A percentile compares a stretch with the other conserved stretches of the same genome.
Conservation (phyloP, 2,888 invertebrate genomes). For the Chloroclystis v-ata region DNA sequence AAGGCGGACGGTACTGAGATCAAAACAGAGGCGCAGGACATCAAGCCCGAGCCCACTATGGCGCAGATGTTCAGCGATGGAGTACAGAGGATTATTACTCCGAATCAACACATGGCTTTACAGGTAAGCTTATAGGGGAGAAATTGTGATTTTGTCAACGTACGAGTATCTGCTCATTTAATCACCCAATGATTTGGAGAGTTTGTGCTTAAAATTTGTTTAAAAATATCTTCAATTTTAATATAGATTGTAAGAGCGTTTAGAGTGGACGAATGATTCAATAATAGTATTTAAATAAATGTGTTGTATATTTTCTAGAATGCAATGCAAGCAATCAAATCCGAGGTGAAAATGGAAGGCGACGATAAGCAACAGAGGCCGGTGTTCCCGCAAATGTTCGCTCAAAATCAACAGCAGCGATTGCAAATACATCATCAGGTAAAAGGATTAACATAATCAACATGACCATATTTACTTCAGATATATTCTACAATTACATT, state of each 20-base stretch:
- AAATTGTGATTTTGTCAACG: conserved; percentile 7
- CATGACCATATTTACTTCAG: too few relatives aligned
- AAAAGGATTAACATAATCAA: not conserved
- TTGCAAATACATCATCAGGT: conserved; percentile 7
- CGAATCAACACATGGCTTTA: conserved; percentile 58
- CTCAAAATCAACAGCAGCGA: conserved; percentile 49
- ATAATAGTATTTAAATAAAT: too few relatives aligned
- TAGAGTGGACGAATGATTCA: too few relatives aligned
- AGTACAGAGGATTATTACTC: conserved; percentile 55
- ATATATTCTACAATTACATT: too few relatives aligned
- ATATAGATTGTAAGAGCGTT: too few relatives aligned
- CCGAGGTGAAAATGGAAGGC: conserved; percentile 61
- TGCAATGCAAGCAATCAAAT: conserved; percentile 64
- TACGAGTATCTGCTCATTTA: too few relatives aligned
- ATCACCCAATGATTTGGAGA: too few relatives aligned
- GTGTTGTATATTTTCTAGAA: conserved; percentile 32
- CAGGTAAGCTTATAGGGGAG: conserved; percentile 43
- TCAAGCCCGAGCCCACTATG: conserved; percentile 43
- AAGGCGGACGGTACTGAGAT: conserved; percentile 51
- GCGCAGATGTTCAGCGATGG: conserved; percentile 53
- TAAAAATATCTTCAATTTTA: too few relatives aligned
- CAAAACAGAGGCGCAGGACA: conserved; percentile 48
- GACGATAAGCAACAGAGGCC: conserved; percentile 52
- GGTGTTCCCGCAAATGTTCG: conserved; percentile 39
- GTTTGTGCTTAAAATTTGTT: too few relatives aligned